These are phyloP conservation scores for Pipa parva DNA, from an alignment of 2,113 vertebrate species.

Conservation along the genomic window DNA sequence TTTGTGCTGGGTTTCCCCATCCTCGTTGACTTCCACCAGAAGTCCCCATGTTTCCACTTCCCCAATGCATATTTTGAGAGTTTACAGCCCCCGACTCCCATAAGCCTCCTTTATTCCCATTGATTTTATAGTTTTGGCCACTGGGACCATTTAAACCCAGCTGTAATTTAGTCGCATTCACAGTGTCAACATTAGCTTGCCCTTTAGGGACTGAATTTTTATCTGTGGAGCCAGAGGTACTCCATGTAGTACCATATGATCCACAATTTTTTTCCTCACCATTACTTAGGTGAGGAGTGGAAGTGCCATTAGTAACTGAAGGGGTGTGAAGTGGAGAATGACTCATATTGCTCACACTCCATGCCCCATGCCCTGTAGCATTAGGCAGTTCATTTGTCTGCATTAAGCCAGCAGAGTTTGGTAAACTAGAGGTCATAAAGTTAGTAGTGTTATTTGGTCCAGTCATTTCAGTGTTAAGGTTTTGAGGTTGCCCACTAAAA, in stretches of 20 bases:
- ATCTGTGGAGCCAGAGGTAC: conserved; percentile 80
- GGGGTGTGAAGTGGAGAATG: conserved; percentile 80
- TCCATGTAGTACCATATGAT: conserved; percentile 85
- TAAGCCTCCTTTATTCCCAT: conserved; percentile 69
- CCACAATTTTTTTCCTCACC: conserved; percentile 73
- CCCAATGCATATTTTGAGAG: conserved; percentile 75
- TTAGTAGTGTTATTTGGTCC: conserved; percentile 97
- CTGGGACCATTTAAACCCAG: conserved; percentile 71
- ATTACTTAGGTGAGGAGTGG: conserved; percentile 77
- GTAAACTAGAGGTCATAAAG: conserved; percentile 97
- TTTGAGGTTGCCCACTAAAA: conserved; percentile 86
- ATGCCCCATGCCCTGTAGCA: conserved; percentile 69
- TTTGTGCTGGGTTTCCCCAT: conserved; percentile 75
- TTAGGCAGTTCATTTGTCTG: conserved; percentile 78
- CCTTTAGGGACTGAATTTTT: conserved; percentile 76
- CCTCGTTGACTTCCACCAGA: conserved; percentile 73
- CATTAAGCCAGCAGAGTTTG: conserved; percentile 91
- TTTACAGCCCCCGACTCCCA: conserved; percentile 77
- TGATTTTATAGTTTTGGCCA: conserved; percentile 80
- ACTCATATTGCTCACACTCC: conserved; percentile 75
- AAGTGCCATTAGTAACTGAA: conserved; percentile 81
- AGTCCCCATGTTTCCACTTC: conserved; percentile 58
- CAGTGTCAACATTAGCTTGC: conserved; percentile 90
- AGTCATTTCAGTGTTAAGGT: conserved; percentile 93
- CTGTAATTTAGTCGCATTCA: conserved; percentile 94